Percentiles rank a stretch among this genome's conserved stretches.
These are phyloP conservation scores for Anolis sagrei DNA, from an alignment of 2,113 vertebrate genomes.

Conservation along the genomic window DNA sequence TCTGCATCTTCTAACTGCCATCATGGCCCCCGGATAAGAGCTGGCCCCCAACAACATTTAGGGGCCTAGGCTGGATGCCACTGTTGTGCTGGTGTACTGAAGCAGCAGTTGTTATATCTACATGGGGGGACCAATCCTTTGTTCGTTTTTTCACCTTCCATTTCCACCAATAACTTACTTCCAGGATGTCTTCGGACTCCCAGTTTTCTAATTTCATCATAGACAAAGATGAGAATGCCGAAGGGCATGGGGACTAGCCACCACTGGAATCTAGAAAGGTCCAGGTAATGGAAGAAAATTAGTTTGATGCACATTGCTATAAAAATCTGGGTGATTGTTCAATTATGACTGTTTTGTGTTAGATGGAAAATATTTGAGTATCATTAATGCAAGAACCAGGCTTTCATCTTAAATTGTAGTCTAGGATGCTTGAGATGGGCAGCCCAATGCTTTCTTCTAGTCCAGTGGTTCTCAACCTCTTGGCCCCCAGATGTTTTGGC, in stretches of 20 bases:
- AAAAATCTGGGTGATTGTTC: not conserved
- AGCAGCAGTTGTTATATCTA: not conserved
- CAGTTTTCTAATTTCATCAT: conserved; percentile 87
- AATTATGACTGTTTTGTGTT: not conserved
- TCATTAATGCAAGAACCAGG: not conserved
- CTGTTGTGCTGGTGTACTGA: not conserved
- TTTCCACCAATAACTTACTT: conserved; percentile 74
- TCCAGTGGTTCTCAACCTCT: no score
- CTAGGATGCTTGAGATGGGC: not conserved
- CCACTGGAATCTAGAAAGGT: conserved; percentile 81
- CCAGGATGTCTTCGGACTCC: conserved; percentile 86
- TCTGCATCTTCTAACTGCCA: no score
- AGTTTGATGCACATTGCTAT: no score
- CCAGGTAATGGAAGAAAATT: not conserved
- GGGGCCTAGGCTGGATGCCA: no score
- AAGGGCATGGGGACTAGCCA: conserved; percentile 87
- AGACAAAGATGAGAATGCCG: conserved; percentile 86
- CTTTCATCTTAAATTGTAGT: not conserved
- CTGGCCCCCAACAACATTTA: not conserved
- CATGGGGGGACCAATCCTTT: not conserved
- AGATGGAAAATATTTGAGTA: not conserved
- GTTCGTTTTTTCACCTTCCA: not conserved
- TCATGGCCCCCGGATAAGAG: no score
- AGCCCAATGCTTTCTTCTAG: no score
- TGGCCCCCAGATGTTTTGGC: no score